phyloP scores from a whole-genome alignment of 2,113 vertebrate species.

The Synodontis membranacea region DNA sequence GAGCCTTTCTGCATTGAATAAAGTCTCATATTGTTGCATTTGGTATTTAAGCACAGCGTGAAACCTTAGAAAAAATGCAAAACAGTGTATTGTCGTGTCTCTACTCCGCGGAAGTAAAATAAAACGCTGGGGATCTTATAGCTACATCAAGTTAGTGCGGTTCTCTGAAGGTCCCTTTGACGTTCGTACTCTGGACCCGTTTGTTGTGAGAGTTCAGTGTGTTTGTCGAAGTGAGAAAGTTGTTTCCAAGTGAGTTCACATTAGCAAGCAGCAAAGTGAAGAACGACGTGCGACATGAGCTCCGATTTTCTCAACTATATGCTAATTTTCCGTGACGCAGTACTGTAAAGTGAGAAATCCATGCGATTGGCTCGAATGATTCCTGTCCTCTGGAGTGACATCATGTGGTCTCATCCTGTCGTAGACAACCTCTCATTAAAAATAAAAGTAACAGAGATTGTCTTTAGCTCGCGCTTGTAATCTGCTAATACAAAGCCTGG shows the following conservation, averaged over 20 bases:
- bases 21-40: not conserved
- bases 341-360: not conserved
- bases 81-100: not conserved
- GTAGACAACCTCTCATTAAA: too few species aligned
- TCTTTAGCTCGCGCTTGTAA: too few species aligned
- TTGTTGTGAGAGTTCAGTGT: not conserved
- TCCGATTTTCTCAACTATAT: not conserved
- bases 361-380: not conserved
- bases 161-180: not conserved
- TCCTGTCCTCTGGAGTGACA: too few species aligned
- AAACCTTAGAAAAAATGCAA: not conserved
- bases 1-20: not conserved
- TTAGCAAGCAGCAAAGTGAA: not conserved
- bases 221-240: not conserved
- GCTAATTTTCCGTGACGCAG: not conserved
- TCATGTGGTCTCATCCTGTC: too few species aligned
- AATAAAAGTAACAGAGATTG: too few species aligned
- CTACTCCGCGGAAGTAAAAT: not conserved
- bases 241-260: not conserved
- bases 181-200: not conserved
- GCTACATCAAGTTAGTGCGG: not conserved
- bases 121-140: not conserved
- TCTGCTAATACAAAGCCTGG: too few species aligned
- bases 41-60: not conserved
- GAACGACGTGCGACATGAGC: not conserved